phyloP scores from a whole-genome alignment of 2,113 vertebrate species.

The Chrysemys picta region DNA sequence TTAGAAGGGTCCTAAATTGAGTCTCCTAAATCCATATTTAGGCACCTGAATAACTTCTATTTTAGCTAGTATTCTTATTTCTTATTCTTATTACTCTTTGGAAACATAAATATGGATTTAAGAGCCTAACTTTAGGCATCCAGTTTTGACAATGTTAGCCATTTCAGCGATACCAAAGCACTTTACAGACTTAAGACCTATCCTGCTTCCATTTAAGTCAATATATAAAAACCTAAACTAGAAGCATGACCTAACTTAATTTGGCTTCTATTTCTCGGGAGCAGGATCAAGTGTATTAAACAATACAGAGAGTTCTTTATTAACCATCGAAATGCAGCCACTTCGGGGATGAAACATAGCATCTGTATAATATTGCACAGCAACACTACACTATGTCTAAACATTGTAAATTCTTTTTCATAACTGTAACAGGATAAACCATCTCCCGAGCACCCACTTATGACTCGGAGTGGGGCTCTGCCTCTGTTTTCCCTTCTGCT shows the following conservation, averaged over 20 bases:
- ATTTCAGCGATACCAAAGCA: background rate
- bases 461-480: background rate
- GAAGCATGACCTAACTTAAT: background rate
- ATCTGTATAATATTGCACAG: background rate
- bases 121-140: background rate
- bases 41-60: background rate
- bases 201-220: background rate
- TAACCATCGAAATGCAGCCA: background rate
- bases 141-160: background rate
- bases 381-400: background rate
- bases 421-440: background rate
- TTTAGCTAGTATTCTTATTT: conserved; percentile 6
- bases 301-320: background rate
- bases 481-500: background rate
- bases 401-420: background rate
- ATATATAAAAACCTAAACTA: background rate
- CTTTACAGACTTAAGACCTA: background rate
- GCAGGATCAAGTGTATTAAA: background rate
- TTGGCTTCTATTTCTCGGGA: background rate
- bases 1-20: background rate
- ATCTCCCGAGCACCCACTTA: background rate
- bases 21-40: background rate
- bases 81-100: background rate
- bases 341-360: background rate
- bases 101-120: background rate